Evolutionary conservation across 2,113 vertebrate species (phyloP).

Genomic region (Indicator indicator): DNA sequence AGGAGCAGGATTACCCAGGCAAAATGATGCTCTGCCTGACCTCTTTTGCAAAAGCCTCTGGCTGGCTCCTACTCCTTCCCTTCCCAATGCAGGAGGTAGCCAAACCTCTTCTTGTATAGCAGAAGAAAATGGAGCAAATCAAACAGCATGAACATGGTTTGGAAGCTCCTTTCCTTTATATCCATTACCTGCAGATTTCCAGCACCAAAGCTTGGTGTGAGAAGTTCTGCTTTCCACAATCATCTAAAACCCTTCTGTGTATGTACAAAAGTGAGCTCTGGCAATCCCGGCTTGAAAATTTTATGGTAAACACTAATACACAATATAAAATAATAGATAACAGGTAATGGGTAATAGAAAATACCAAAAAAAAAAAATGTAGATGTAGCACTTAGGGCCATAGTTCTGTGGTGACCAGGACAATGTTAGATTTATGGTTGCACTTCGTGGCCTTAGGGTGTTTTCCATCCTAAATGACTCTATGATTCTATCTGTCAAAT

Average conservation of each 20-base stretch:
- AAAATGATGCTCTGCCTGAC: neutral
- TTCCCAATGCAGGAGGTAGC: neutral
- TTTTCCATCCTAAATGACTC: neutral
- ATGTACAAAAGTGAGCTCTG: neutral
- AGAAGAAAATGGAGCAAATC: neutral
- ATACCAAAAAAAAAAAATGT: neutral
- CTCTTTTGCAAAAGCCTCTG: neutral
- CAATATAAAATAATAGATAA: neutral
- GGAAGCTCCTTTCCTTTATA: neutral
- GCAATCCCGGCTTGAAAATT: neutral
- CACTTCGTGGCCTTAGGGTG: neutral
- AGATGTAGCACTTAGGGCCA: neutral
- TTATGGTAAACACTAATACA: neutral
- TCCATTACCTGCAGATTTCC: neutral
- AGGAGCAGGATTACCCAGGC: neutral
- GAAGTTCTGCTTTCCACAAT: neutral
- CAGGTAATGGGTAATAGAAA: too few species aligned
- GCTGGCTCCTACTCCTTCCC: neutral
- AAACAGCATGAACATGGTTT: neutral
- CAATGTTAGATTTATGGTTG: neutral
- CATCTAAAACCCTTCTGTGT: neutral
- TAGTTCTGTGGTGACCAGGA: neutral
- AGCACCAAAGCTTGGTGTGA: neutral
- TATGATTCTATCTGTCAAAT: neutral
- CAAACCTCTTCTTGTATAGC: fast-evolving